A percentile compares a stretch with the other conserved stretches of the same genome.
Evolutionary conservation across 2,797 vertebrate species (phyloP).

Genomic region (Schizopygopsis pylzovi): DNA sequence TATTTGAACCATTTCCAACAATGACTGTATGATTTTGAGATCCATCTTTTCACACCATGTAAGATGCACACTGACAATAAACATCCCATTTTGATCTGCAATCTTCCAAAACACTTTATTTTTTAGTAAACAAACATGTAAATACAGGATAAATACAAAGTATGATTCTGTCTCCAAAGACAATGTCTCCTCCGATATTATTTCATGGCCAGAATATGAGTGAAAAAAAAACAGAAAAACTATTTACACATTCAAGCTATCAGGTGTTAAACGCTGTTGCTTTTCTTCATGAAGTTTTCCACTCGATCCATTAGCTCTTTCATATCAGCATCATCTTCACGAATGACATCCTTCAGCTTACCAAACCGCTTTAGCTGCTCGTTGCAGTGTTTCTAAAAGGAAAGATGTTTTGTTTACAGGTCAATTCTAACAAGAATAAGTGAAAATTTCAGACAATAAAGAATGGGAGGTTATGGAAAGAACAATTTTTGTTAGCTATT

Average conservation of each 20-base stretch:
- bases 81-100: not conserved
- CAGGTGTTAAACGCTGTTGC: conserved; percentile 35
- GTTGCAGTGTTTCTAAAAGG: conserved; percentile 60
- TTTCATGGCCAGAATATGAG: not conserved
- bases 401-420: not conserved
- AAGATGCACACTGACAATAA: not conserved
- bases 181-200: not conserved
- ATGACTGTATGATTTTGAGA: too few species aligned
- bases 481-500: too few species aligned
- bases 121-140: conserved; percentile 28
- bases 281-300: conserved; percentile 55
- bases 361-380: conserved; percentile 58
- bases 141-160: conserved; percentile 41
- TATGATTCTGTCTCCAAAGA: not conserved
- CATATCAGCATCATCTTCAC: conserved; percentile 57
- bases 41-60: too few species aligned
- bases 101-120: conserved; percentile 18
- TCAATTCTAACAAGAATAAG: not conserved
- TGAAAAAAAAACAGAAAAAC: not conserved
- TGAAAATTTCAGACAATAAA: too few species aligned
- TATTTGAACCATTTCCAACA: too few species aligned
- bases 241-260: conserved; percentile 8
- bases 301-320: conserved; percentile 54
- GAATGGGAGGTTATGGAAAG: too few species aligned
- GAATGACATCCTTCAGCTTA: conserved; percentile 55